Evolutionary conservation across 2,113 vertebrate species (phyloP), one percentile per base, ranked within the genome.

Genomic region (Eolophus roseicapilla): DNA sequence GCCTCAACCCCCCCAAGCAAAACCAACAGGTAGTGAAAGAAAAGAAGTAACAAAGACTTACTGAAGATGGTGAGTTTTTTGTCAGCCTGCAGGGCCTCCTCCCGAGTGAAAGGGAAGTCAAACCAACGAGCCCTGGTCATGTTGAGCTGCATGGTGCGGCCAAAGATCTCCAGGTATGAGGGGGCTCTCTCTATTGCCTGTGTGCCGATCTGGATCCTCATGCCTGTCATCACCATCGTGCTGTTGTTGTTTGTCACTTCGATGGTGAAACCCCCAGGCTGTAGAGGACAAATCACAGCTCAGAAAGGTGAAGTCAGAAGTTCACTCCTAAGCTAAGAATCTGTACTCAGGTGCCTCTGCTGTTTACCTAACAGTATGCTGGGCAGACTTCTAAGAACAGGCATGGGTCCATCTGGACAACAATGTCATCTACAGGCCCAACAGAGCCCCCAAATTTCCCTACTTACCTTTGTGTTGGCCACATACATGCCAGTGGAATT

Each of bases 401-500:
- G 13, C 4, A 13, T 0, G 27, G 5, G 31, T 13, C 33, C 50
- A 18, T 8, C 15, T 0, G 3, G 65, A 41, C 47, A 80, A 7
- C 3, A 47, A 33, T 0, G 2, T 21, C 71, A 60, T 24, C 25
- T 3, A 57, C 16, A 37, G 75, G 29, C 27, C 64, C 10, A 2
- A 31, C 0, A 39, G 64, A 43, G 33, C 3, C 12, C 55, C n/a
- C 20, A 20, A 8, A 17, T 0, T 6, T 14, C 27, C 49, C 41
- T 69, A 31, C 65, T 96, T 96, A 99, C 99, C 99, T 99, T 99
- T 9, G 99, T 99, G 98, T 99, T 99, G 93, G 99, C 99, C 96
- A 99, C 99, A 39, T 99, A 99, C 99, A 99, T 99, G 98, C 99
- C 99, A 4, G 99, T 99, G 86, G 99, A 99, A 89, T 99, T 99